These are phyloP conservation scores for Diaperis boleti DNA, from an alignment of 2,888 invertebrate species.

Conservation along the genomic window DNA sequence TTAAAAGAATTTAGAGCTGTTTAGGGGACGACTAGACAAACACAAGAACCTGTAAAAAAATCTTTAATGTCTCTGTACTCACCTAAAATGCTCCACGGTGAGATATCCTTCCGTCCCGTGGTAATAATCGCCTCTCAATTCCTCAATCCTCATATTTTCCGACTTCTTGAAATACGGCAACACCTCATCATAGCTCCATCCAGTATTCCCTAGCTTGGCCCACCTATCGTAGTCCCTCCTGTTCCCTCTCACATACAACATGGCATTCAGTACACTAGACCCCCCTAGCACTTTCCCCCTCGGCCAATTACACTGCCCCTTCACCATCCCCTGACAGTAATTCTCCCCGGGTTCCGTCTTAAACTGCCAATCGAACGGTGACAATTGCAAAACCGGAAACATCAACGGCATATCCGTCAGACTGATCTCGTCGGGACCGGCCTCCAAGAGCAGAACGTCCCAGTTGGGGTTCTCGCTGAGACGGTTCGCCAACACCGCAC, in stretches of 20 bases:
- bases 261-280: conserved; percentile 87
- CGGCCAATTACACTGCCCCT: conserved; percentile 79
- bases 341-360: conserved; percentile 78
- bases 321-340: conserved; percentile 78
- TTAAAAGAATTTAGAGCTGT: too few species aligned
- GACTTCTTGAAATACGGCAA: conserved; percentile 84
- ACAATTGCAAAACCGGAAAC: conserved; percentile 79
- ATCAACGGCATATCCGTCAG: conserved; percentile 79
- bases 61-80: too few species aligned
- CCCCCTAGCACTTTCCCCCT: conserved; percentile 86
- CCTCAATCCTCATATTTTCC: conserved; percentile 80
- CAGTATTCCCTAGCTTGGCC: conserved; percentile 79
- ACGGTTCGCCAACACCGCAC: conserved; percentile 82
- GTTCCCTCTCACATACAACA: conserved; percentile 90
- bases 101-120: conserved; percentile 81
- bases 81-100: conserved; percentile 78
- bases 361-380: conserved; percentile 86
- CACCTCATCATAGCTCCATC: conserved; percentile 84
- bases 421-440: conserved; percentile 71
- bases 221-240: conserved; percentile 87
- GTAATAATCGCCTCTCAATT: conserved; percentile 71
- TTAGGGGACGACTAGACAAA: too few species aligned
- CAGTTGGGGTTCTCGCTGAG: conserved; percentile 80
- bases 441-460: conserved; percentile 83
- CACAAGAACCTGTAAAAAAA: neutral